Evolutionary conservation across 2,797 vertebrate genomes (phyloP).

Genomic region (Nannoperca obscura): DNA sequence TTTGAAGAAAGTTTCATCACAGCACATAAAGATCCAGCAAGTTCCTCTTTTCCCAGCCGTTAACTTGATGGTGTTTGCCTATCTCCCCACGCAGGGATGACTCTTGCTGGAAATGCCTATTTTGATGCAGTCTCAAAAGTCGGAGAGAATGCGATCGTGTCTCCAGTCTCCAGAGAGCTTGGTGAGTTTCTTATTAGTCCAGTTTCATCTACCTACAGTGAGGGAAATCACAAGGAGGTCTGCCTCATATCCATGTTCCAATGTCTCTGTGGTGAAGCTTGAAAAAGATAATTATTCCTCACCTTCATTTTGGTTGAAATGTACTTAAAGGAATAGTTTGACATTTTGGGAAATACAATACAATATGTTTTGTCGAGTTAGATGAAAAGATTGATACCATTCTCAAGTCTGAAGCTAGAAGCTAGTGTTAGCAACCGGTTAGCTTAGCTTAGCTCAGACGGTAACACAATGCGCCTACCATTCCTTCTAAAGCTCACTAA

Average conservation of each 20-base stretch:
- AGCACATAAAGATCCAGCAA: background rate
- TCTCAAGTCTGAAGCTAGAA: background rate
- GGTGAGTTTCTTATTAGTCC: conserved; percentile 85
- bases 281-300: background rate
- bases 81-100: conserved; percentile 88
- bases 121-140: conserved; percentile 96
- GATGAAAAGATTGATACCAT: background rate
- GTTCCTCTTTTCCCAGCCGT: background rate
- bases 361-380: background rate
- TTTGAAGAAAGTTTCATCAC: background rate
- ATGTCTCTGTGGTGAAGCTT: conserved; percentile 24
- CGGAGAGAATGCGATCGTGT: conserved; percentile 91
- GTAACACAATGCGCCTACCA: background rate
- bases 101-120: conserved; percentile 92
- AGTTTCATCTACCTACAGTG: conserved; percentile 12
- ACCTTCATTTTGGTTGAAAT: conserved; percentile 2
- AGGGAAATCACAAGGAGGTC: background rate
- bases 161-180: conserved; percentile 94
- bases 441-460: background rate
- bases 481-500: background rate
- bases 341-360: background rate
- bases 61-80: conserved; percentile 36
- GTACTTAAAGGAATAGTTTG: background rate
- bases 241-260: background rate
- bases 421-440: background rate